Evolutionary conservation across 64 coral and sea anemone genomes (phyloP).

Genomic region (Montipora sp.): DNA sequence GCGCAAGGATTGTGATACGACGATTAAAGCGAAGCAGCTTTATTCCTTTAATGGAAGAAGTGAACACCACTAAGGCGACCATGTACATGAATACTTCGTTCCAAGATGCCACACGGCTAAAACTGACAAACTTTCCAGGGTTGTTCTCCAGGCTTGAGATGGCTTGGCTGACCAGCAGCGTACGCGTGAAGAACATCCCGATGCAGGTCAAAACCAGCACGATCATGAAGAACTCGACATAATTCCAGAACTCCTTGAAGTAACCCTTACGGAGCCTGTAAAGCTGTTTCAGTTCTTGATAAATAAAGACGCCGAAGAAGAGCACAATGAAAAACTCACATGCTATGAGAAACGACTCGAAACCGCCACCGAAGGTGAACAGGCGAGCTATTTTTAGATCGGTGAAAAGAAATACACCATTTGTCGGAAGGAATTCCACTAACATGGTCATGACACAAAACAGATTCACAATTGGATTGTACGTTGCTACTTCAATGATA

Average conservation of each 20-base stretch:
- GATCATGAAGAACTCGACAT: constrained; percentile 79
- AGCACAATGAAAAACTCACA: constrained; percentile 86
- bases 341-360: constrained; percentile 69
- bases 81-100: constrained; percentile 89
- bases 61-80: constrained; percentile 77
- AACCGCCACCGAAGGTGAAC: constrained; percentile 81
- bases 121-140: constrained; percentile 77
- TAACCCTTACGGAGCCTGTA: constrained; percentile 80
- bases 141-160: constrained; percentile 58
- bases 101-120: constrained; percentile 83
- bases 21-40: constrained; percentile 87
- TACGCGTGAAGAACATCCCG: constrained; percentile 81
- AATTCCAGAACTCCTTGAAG: constrained; percentile 94
- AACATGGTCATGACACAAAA: constrained; percentile 90
- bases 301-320: constrained; percentile 87
- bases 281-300: constrained; percentile 84
- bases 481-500: constrained; percentile 69
- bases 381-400: constrained; percentile 88
- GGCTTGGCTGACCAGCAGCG: constrained; percentile 65
- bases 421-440: constrained; percentile 86
- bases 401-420: constrained; percentile 78
- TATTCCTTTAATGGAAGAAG: constrained; percentile 79
- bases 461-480: constrained; percentile 82
- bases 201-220: constrained; percentile 74
- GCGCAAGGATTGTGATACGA: constrained; percentile 68